Evolutionary conservation across 1,140 invertebrate genomes (phyloP).

Genomic region (Drosophila eugracilis): DNA sequence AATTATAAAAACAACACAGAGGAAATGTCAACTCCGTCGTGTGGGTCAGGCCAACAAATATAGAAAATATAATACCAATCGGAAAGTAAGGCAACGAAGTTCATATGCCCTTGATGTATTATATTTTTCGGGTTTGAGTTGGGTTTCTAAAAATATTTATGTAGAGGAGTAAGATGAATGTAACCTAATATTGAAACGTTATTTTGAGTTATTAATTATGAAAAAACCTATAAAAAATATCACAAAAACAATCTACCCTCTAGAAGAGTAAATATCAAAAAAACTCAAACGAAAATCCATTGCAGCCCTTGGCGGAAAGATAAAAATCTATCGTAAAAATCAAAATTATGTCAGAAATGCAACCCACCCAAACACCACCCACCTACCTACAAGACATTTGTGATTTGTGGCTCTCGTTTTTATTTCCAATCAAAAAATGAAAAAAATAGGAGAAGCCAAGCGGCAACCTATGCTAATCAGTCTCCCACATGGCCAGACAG

Average conservation of each 20-base stretch:
- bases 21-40: conserved; percentile 54
- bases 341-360: conserved; percentile 65
- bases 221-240: too few species aligned
- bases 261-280: background rate
- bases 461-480: conserved; percentile 74
- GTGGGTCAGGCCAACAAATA: conserved; percentile 64
- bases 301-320: conserved; percentile 8
- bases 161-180: too few species aligned
- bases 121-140: background rate
- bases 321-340: conserved; percentile 47
- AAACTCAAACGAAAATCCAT: background rate
- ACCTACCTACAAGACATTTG: conserved; percentile 33
- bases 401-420: conserved; percentile 30
- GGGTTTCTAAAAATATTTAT: too few species aligned
- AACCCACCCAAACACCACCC: conserved; percentile 25
- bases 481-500: conserved; percentile 75
- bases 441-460: too few species aligned
- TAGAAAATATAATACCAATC: conserved; percentile 40
- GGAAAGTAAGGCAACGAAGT: background rate
- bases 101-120: conserved; percentile 2
- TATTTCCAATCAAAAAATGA: conserved; percentile 31
- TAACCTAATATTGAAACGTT: too few species aligned
- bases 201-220: too few species aligned
- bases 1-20: conserved; percentile 53
- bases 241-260: too few species aligned